Percentiles rank a stretch among this genome's conserved stretches.
Evolutionary conservation across 1,140 invertebrate genomes (phyloP).

Genomic region (Nymphalis io): DNA sequence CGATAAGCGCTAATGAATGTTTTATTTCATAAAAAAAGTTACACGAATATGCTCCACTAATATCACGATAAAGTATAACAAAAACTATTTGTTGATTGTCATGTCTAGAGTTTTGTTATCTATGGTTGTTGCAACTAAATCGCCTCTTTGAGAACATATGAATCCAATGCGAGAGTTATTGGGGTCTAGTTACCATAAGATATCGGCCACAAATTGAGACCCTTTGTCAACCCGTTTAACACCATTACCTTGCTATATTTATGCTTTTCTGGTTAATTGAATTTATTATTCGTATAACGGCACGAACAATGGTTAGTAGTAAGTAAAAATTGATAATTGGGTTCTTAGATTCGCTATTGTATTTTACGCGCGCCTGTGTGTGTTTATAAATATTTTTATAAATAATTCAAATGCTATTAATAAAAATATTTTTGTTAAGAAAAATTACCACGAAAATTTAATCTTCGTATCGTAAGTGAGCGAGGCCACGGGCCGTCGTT

Average conservation of each 20-base stretch:
- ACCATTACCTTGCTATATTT: slow-evolving; percentile 2
- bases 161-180: slow-evolving; percentile 8
- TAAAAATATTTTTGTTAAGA: not conserved
- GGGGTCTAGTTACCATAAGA: slow-evolving; percentile 11
- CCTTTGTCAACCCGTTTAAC: not conserved
- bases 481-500: slow-evolving; percentile 12
- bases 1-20: too few species aligned
- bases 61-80: not conserved
- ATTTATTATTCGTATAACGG: not conserved
- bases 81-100: not conserved
- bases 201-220: slow-evolving; percentile 14
- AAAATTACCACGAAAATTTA: not conserved
- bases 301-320: too few species aligned
- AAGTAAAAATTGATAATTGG: not conserved
- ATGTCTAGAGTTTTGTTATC: not conserved
- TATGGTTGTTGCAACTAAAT: slow-evolving; percentile 1
- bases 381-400: too few species aligned
- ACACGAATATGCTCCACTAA: too few species aligned
- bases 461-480: not conserved
- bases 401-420: not conserved
- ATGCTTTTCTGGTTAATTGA: not conserved
- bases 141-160: not conserved
- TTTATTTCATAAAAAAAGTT: too few species aligned
- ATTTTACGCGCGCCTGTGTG: too few species aligned
- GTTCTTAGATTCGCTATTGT: not conserved